Evolutionary conservation across 2,888 invertebrate genomes (phyloP).

Genomic region (Apocheima hispidaria): DNA sequence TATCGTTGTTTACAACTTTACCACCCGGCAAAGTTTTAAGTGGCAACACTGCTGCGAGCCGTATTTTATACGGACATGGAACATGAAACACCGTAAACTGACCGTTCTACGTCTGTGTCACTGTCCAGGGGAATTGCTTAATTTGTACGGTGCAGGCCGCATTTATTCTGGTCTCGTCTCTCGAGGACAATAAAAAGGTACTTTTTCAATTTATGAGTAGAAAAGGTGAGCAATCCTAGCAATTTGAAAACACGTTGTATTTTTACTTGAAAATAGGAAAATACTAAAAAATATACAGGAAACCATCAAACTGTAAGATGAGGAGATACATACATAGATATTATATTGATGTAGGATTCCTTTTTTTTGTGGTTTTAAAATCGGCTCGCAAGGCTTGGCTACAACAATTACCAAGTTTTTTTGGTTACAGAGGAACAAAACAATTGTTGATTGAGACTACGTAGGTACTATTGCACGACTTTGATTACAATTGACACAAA

Average conservation of each 20-base stretch:
- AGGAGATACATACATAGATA: too few relatives aligned
- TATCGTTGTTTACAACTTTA: constrained; percentile 33
- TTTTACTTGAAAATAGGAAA: not conserved
- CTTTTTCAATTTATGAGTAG: constrained; percentile 19
- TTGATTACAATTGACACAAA: too few relatives aligned
- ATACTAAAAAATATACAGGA: too few relatives aligned
- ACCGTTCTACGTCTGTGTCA: constrained; percentile 34
- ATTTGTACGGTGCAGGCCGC: constrained; percentile 31
- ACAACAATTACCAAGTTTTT: too few relatives aligned
- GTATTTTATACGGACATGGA: constrained; percentile 38
- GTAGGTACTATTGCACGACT: not conserved
- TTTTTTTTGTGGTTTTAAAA: too few relatives aligned
- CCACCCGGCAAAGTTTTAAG: constrained; percentile 42
- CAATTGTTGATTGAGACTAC: too few relatives aligned
- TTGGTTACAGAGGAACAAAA: too few relatives aligned
- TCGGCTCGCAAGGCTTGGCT: too few relatives aligned
- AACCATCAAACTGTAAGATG: too few relatives aligned
- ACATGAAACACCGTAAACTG: constrained; percentile 39
- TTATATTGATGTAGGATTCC: too few relatives aligned
- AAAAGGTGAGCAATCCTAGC: constrained; percentile 1
- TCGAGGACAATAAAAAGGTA: constrained; percentile 18
- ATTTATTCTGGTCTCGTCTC: constrained; percentile 13
- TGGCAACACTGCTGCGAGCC: constrained; percentile 31
- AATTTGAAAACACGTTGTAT: not conserved
- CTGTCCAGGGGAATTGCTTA: constrained; percentile 37